Conservation (phyloP, 1,140 invertebrate genomes). For the Trichomalopsis sarcophagae region DNA sequence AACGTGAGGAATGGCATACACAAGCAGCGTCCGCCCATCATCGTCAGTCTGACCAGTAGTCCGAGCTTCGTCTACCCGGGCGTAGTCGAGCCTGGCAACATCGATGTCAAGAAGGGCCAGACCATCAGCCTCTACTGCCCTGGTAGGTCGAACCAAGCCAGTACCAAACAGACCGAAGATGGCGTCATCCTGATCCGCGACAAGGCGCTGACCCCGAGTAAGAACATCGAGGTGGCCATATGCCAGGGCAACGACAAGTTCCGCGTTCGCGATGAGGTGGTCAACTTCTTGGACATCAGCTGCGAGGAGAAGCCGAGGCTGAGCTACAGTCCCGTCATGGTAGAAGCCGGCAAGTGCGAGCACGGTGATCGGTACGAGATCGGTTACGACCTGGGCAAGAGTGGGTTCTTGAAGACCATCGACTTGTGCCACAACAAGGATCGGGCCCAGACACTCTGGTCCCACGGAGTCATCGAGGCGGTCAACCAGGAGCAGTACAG, state of each 20-base stretch:
- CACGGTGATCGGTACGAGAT: constrained; percentile 31
- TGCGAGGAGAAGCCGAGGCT: constrained; percentile 16
- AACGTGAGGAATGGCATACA: constrained; percentile 25
- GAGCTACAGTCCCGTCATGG: constrained; percentile 28
- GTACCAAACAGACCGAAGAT: not conserved
- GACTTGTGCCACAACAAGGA: constrained; percentile 30
- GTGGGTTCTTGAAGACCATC: constrained; percentile 23
- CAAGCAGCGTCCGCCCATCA: not conserved
- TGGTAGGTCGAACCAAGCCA: not conserved
- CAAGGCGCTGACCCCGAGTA: not conserved
- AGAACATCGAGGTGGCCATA: not conserved
- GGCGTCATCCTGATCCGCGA: not conserved
- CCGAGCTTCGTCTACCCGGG: not conserved
- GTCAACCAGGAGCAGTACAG: not conserved
- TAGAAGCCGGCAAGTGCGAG: not conserved
- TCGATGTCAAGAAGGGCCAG: not conserved
- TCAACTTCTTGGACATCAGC: constrained; percentile 15
- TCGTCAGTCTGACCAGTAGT: not conserved
- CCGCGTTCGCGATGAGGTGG: not conserved
- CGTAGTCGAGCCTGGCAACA: not conserved
- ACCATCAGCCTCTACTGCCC: constrained; percentile 10
- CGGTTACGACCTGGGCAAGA: constrained; percentile 17
- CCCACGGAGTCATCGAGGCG: constrained; percentile 5
- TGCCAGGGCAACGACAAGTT: not conserved
- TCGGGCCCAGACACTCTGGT: constrained; percentile 22